Conservation (phyloP, 2,113 vertebrate genomes). For the Xenopus borealis region DNA sequence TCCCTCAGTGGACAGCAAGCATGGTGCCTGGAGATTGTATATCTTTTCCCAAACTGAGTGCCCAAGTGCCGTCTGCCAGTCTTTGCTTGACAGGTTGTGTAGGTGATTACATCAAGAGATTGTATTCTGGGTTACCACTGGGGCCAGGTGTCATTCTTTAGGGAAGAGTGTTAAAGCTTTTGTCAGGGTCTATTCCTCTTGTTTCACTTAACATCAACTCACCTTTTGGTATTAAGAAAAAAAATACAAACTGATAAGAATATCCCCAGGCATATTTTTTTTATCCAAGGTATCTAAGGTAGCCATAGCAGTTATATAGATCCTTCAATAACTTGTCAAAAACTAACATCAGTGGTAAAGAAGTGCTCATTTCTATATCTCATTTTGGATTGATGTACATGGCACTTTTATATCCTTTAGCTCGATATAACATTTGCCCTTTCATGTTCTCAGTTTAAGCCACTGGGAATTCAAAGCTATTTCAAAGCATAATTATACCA, state of each 20-base stretch:
- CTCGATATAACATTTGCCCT: conserved; percentile 67
- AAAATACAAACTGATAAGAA: conserved; percentile 56
- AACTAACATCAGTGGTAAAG: conserved; percentile 52
- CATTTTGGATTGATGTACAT: conserved; percentile 59
- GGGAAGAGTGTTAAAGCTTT: conserved; percentile 50
- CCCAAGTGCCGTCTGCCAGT: conserved; percentile 35
- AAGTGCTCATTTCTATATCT: conserved; percentile 57
- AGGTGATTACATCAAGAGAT: conserved; percentile 45
- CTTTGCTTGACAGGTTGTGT: conserved; percentile 45
- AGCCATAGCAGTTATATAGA: conserved; percentile 51
- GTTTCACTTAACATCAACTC: conserved; percentile 65
- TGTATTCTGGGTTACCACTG: conserved; percentile 39
- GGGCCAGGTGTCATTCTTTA: conserved; percentile 57
- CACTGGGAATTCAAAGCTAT: conserved; percentile 68
- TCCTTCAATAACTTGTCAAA: conserved; percentile 62
- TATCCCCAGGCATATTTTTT: conserved; percentile 53
- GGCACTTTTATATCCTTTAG: conserved; percentile 63
- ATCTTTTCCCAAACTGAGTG: conserved; percentile 38
- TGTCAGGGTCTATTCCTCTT: conserved; percentile 41
- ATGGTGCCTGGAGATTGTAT: conserved; percentile 43
- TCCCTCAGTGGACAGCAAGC: conserved; percentile 35
- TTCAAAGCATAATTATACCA: conserved; percentile 74
- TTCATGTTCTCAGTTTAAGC: conserved; percentile 70
- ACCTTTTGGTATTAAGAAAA: conserved; percentile 59
- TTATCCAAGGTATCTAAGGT: conserved; percentile 36